Evolutionary conservation across 2,113 vertebrate species (phyloP).

Genomic region (Triplophysa tibetana): DNA sequence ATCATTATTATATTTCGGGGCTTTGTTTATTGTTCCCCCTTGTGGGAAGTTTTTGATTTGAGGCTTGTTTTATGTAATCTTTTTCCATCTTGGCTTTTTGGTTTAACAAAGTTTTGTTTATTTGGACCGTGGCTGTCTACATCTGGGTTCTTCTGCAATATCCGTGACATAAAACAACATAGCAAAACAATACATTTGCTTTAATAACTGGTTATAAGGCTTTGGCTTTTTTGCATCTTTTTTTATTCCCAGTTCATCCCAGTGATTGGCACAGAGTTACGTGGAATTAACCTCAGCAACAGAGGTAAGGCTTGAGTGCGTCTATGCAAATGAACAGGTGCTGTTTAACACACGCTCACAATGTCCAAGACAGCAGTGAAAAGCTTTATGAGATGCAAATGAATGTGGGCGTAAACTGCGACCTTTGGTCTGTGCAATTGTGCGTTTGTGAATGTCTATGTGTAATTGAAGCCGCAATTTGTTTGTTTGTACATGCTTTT

Average conservation of each 20-base stretch:
- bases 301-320: constrained; percentile 11
- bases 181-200: not conserved
- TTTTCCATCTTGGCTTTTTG: too few relatives aligned
- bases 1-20: too few relatives aligned
- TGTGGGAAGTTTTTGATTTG: too few relatives aligned
- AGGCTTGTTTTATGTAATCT: too few relatives aligned
- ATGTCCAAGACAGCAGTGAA: not conserved
- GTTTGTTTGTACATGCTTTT: not conserved
- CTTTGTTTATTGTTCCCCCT: too few relatives aligned
- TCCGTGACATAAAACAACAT: not conserved
- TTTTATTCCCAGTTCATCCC: constrained; percentile 13
- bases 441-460: not conserved
- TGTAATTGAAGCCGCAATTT: not conserved
- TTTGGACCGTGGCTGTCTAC: too few relatives aligned
- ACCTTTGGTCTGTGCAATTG: not conserved
- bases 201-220: not conserved
- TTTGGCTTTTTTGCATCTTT: not conserved
- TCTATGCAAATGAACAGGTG: constrained; percentile 39
- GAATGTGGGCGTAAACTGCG: not conserved
- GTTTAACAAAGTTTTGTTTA: too few relatives aligned
- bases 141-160: too few relatives aligned
- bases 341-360: not conserved
- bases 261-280: constrained; percentile 9
- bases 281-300: not conserved
- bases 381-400: constrained; percentile 15